Conservation (phyloP, 2,113 vertebrate species). For the Nestor notabilis region DNA sequence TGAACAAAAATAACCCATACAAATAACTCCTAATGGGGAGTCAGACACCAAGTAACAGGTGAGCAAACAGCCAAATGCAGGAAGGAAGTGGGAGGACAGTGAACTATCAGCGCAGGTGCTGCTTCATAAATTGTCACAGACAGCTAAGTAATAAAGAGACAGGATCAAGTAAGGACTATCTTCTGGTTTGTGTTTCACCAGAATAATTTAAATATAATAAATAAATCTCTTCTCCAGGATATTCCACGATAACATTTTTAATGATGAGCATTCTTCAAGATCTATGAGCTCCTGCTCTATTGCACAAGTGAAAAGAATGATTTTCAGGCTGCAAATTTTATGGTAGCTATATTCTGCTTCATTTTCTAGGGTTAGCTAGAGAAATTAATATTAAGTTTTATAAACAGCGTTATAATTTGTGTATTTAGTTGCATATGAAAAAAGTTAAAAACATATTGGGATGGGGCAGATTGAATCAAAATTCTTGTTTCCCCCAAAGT, state of each 20-base stretch:
- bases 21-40: background rate
- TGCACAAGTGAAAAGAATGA: background rate
- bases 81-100: background rate
- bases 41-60: background rate
- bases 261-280: background rate
- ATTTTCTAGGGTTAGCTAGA: background rate
- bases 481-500: background rate
- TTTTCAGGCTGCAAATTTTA: background rate
- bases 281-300: background rate
- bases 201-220: background rate
- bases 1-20: background rate
- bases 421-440: background rate
- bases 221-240: background rate
- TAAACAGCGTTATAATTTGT: background rate
- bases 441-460: background rate
- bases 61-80: background rate
- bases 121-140: conserved; percentile 9
- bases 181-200: background rate
- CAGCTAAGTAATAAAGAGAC: background rate
- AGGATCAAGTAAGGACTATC: background rate
- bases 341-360: background rate
- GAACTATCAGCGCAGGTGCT: background rate
- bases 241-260: background rate
- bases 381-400: background rate
- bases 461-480: background rate